phyloP scores from a whole-genome alignment of 23 tunicate genomes.

The Ciona savignyi region DNA sequence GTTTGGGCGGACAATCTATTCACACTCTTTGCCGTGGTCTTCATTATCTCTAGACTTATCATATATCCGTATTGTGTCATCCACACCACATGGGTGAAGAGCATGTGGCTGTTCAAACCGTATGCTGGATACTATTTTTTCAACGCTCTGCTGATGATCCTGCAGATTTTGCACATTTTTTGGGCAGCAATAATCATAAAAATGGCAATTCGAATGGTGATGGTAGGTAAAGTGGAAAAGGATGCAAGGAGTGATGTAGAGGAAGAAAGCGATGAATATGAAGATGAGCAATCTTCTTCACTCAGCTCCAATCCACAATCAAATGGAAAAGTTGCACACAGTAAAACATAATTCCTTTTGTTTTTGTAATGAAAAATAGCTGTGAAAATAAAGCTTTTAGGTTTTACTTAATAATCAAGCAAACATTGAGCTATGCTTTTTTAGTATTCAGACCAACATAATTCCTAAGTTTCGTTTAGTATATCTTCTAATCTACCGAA shows the following conservation, averaged over 20 bases:
- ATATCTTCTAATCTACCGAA: no score
- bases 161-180: slow-evolving; percentile 60
- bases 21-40: slow-evolving; percentile 60
- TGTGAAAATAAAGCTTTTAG: no score
- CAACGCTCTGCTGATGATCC: slow-evolving; percentile 48
- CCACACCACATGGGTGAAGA: slow-evolving; percentile 78
- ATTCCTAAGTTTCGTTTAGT: no score
- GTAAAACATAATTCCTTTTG: no score
- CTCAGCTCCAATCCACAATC: no score
- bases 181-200: slow-evolving; percentile 69
- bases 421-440: no score
- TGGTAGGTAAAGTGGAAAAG: slow-evolving; percentile 38
- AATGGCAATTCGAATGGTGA: slow-evolving; percentile 66
- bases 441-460: no score
- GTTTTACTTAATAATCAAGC: no score
- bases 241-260: slow-evolving; percentile 83
- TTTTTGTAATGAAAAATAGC: no score
- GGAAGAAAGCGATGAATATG: slow-evolving; percentile 22
- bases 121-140: slow-evolving; percentile 62
- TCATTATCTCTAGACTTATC: slow-evolving; percentile 52
- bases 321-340: no score
- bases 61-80: slow-evolving; percentile 51
- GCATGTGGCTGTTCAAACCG: slow-evolving; percentile 53
- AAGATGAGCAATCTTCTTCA: no score
- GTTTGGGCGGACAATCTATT: slow-evolving; percentile 45